Evolutionary conservation across 2,888 invertebrate species (phyloP), one percentile per base, ranked within the genome.

Genomic region (Tuta absoluta): DNA sequence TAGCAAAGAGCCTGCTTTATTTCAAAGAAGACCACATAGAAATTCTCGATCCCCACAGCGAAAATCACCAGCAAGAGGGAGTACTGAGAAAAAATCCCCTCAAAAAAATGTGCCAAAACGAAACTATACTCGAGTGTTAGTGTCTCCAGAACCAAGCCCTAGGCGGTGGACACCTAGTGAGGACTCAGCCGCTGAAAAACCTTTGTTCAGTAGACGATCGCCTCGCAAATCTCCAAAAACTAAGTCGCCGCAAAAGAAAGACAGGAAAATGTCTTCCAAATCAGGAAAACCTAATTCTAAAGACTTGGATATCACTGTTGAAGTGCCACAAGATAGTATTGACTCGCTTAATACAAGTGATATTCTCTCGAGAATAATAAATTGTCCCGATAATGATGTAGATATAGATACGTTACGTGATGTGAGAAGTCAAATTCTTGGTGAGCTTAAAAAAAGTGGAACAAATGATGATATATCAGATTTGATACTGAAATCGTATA

Each of bases 341-440:
- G 74, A 79, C 68, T 87, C 87, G 10, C 78, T 91, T 14, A 87
- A 88, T 67, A 88, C 89, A 2, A 80, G 85, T 70, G 89, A 91
- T 72, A 90, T 92, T 69, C 75, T 92, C 10, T 80, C 84, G 3
- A 84, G 91, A 69, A 91, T 91, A 51, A 86, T 91, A 48, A 84
- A 84, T 66, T 91, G 91, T 69, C 85, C 81, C 66, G 88, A 89
- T 69, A 77, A 75, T 64, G 91, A 91, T 68, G 89, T 92, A 63
- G 90, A 93, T 67, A 89, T 93, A 51, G 80, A 85, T 62, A 91
- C 92, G 49, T 77, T 93, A 57, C 85, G 91, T 51, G 88, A 86
- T 69, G 75, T 93, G 48, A 81, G 92, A 69, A 80, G 86, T 28
- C 88, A 91, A 77, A 86, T 93, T 62, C 82, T 92, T 12, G 85